Conservation (phyloP, 1,140 invertebrate genomes). For the Holotrichia oblita region DNA sequence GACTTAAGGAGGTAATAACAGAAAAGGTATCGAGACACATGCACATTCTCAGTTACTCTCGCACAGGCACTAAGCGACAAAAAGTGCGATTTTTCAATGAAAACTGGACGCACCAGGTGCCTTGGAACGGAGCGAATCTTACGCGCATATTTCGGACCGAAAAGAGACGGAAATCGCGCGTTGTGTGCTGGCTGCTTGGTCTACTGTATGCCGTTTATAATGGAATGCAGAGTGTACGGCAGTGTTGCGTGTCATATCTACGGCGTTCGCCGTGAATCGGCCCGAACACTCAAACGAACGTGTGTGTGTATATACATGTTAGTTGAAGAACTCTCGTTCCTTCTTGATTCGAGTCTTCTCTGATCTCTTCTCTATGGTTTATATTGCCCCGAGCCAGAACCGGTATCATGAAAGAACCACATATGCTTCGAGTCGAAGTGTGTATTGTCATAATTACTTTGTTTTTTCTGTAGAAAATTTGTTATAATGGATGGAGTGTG, state of each 20-base stretch:
- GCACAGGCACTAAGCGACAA: constrained; percentile 30
- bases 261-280: constrained; percentile 20
- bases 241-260: constrained; percentile 35
- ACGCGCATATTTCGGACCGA: not conserved
- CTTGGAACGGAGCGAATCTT: constrained; percentile 3
- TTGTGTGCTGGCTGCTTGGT: not conserved
- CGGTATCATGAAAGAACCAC: constrained; percentile 36
- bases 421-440: constrained; percentile 28
- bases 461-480: not conserved
- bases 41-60: constrained; percentile 25
- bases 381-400: constrained; percentile 19
- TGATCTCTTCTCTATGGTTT: constrained; percentile 32
- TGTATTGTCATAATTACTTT: constrained; percentile 30
- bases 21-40: constrained; percentile 28
- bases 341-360: constrained; percentile 16
- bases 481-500: not conserved
- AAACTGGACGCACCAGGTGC: constrained; percentile 29
- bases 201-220: constrained; percentile 23
- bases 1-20: constrained; percentile 32
- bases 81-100: constrained; percentile 34
- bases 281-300: not conserved
- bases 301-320: not conserved
- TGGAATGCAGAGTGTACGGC: constrained; percentile 27
- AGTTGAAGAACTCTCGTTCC: constrained; percentile 30
- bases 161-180: constrained; percentile 34